These are phyloP conservation scores for Spondyliosoma cantharus DNA, from an alignment of 2,797 vertebrate genomes.

Conservation along the genomic window DNA sequence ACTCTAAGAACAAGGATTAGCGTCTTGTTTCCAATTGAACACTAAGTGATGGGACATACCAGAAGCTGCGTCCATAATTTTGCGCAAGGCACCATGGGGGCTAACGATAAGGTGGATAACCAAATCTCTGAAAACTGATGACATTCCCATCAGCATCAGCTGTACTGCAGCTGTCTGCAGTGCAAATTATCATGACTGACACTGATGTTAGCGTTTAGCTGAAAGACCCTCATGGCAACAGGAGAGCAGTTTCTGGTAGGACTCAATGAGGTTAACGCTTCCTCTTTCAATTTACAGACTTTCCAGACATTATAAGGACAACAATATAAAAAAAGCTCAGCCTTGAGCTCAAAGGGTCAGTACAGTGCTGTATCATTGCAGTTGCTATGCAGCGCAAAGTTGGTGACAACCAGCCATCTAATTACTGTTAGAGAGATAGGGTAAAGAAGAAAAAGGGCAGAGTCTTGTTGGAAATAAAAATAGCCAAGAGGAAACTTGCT, in stretches of 20 bases:
- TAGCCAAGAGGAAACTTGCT: not conserved
- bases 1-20: too few relatives aligned
- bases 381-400: constrained; percentile 25
- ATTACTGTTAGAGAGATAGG: constrained; percentile 5
- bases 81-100: too few relatives aligned
- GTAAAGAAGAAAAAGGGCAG: not conserved
- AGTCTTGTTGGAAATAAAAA: constrained; percentile 14
- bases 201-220: not conserved
- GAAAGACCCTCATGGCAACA: not conserved
- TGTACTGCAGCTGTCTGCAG: too few relatives aligned
- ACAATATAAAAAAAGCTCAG: not conserved
- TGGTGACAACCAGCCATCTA: constrained; percentile 4
- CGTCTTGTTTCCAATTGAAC: too few relatives aligned
- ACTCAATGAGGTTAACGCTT: not conserved
- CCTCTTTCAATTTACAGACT: not conserved
- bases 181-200: too few relatives aligned
- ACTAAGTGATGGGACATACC: too few relatives aligned
- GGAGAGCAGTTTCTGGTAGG: not conserved
- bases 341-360: not conserved
- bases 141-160: too few relatives aligned
- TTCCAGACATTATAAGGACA: not conserved
- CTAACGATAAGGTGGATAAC: not conserved
- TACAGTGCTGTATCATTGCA: not conserved
- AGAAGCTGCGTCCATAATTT: too few relatives aligned
- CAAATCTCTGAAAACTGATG: not conserved